Evolutionary conservation across 2,797 vertebrate genomes (phyloP).

Genomic region (Pangasius krempfi): DNA sequence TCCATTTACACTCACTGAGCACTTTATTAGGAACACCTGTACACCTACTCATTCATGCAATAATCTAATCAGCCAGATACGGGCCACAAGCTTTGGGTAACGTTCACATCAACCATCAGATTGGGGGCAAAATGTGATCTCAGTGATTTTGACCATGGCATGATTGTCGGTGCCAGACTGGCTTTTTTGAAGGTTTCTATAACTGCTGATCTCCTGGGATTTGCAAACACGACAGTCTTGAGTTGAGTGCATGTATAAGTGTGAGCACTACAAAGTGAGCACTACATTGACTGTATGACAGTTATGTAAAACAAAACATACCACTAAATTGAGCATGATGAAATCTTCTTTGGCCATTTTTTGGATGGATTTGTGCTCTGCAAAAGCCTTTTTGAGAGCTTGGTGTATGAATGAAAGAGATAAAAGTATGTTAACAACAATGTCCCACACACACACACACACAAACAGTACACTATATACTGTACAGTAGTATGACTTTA

Average conservation of each 20-base stretch:
- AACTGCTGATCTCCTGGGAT: background rate
- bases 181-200: background rate
- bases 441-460: background rate
- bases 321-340: constrained; percentile 75
- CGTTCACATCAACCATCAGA: background rate
- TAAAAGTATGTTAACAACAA: constrained; percentile 10
- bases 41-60: background rate
- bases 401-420: constrained; percentile 30
- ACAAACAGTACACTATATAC: background rate
- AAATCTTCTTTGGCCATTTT: constrained; percentile 75
- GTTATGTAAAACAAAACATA: constrained; percentile 50
- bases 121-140: background rate
- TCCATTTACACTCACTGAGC: background rate
- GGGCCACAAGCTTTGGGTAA: background rate
- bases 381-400: constrained; percentile 74
- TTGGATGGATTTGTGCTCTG: constrained; percentile 64
- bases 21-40: background rate
- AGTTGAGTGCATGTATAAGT: background rate
- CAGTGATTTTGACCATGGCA: background rate
- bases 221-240: background rate
- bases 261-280: background rate
- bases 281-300: background rate
- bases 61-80: background rate
- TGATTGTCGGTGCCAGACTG: background rate
- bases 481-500: background rate